Evolutionary conservation across 2,797 vertebrate species (phyloP).

Genomic region (Pogonophryne albipinna): DNA sequence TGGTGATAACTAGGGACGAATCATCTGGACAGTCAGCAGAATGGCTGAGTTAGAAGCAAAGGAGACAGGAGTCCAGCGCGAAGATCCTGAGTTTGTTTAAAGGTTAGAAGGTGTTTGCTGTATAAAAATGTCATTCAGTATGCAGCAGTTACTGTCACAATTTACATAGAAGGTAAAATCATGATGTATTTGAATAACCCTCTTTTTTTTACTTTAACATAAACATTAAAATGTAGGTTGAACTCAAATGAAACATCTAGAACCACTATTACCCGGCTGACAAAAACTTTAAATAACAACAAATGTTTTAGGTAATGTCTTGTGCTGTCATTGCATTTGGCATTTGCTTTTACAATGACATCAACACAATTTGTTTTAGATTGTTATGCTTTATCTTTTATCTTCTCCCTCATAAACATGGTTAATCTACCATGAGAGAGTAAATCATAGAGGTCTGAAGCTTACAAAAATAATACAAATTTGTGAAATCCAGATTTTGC

Average conservation of each 20-base stretch:
- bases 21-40: conserved; percentile 42
- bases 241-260: too few relatives aligned
- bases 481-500: background rate
- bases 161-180: too few relatives aligned
- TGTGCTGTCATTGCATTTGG: background rate
- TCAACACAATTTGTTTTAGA: background rate
- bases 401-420: background rate
- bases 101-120: conserved; percentile 27
- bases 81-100: conserved; percentile 16
- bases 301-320: background rate
- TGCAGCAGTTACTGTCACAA: too few relatives aligned
- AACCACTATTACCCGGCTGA: background rate
- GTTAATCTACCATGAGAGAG: background rate
- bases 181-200: too few relatives aligned
- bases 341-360: background rate
- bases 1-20: conserved; percentile 41
- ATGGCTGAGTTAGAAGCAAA: conserved; percentile 17
- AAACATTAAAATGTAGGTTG: too few relatives aligned
- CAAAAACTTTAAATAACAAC: background rate
- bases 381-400: conserved; percentile 2
- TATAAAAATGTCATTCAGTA: too few relatives aligned
- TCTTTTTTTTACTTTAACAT: too few relatives aligned
- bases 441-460: conserved; percentile 4
- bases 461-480: background rate
- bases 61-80: background rate